Evolutionary conservation across 1,140 invertebrate species (phyloP).

Genomic region (Lethrus apterus): DNA sequence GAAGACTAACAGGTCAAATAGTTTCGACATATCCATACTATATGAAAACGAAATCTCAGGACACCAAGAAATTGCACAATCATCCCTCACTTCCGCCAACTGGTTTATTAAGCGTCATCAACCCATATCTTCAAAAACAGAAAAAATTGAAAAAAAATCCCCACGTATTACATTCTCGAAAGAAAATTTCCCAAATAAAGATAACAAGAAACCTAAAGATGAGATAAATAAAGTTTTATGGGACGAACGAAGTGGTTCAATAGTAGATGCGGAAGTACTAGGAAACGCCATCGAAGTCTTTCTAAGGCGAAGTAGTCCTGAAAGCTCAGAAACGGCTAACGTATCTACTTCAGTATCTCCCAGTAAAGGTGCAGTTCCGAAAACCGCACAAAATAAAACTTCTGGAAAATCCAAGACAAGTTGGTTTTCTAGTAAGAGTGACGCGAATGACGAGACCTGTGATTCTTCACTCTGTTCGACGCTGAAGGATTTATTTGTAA

Average conservation of each 20-base stretch:
- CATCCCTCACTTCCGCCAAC: constrained; percentile 45
- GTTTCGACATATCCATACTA: constrained; percentile 70
- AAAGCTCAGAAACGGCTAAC: constrained; percentile 32
- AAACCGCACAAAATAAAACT: constrained; percentile 35
- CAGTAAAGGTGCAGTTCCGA: constrained; percentile 39
- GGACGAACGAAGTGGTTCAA: constrained; percentile 63
- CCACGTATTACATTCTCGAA: constrained; percentile 42
- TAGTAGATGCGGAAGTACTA: constrained; percentile 67
- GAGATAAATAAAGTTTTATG: constrained; percentile 52
- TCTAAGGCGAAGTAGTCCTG: constrained; percentile 48
- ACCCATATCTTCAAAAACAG: constrained; percentile 43
- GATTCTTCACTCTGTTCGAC: constrained; percentile 71
- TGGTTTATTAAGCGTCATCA: constrained; percentile 70
- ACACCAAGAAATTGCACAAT: constrained; percentile 38
- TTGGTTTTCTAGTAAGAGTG: constrained; percentile 47
- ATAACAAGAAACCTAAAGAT: too few species aligned
- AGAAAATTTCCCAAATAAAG: constrained; percentile 41
- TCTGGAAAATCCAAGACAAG: constrained; percentile 29
- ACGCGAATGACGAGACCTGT: constrained; percentile 58
- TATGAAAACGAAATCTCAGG: constrained; percentile 44
- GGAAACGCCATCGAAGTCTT: constrained; percentile 77
- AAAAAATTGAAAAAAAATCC: constrained; percentile 23
- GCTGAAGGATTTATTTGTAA: constrained; percentile 75
- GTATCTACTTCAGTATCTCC: constrained; percentile 33
- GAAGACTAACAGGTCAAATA: constrained; percentile 64